Conservation (phyloP, 2,797 vertebrate species). For the Leptodactylus fallax region DNA sequence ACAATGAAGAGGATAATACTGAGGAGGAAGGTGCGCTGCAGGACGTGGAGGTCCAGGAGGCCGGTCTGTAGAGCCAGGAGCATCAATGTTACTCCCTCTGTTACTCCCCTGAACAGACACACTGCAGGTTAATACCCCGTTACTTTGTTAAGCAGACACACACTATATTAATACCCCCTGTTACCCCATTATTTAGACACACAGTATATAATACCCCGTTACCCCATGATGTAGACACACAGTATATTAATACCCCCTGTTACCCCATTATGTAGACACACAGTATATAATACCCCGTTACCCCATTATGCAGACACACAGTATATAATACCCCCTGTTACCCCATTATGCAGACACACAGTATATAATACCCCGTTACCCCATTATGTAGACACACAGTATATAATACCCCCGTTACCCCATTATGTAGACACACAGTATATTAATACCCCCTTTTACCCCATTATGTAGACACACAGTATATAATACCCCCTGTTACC, state of each 20-base stretch:
- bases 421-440: not conserved
- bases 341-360: too few relatives aligned
- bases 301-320: not conserved
- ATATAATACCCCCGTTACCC: not conserved
- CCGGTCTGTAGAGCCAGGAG: conserved; percentile 89
- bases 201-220: not conserved
- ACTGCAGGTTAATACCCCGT: not conserved
- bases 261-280: not conserved
- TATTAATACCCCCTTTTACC: not conserved
- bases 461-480: too few relatives aligned
- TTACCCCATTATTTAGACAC: not conserved
- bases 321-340: not conserved
- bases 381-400: not conserved
- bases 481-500: not conserved
- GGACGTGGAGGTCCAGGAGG: conserved; percentile 83
- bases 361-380: not conserved
- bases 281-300: not conserved
- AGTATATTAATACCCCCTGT: too few relatives aligned
- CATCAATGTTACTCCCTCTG: conserved; percentile 86
- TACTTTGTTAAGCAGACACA: not conserved
- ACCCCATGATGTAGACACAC: not conserved
- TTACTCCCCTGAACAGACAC: conserved; percentile 79
- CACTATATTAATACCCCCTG: not conserved
- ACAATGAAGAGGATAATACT: conserved; percentile 93
- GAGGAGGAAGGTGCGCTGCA: conserved; percentile 89